A percentile compares a stretch with the other conserved stretches of the same genome.
Conservation (phyloP, 2,888 invertebrate species). For the Tetrapedia diversipes region DNA sequence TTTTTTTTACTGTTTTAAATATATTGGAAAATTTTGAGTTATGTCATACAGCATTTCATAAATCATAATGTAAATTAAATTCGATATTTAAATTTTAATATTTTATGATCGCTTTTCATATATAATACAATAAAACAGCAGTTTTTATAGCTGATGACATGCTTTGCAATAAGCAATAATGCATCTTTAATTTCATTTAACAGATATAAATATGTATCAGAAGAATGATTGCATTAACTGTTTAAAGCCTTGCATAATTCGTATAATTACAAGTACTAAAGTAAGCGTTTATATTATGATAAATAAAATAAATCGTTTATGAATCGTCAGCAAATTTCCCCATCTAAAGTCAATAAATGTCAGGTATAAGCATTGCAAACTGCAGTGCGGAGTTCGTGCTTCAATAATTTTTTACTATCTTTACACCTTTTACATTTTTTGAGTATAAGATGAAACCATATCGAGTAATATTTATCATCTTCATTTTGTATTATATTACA, state of each 20-base stretch:
- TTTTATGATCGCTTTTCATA: not conserved
- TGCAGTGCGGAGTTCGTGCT: conserved; percentile 4
- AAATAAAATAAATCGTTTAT: conserved; percentile 29
- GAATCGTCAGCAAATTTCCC: conserved; percentile 55
- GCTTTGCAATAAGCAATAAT: not conserved
- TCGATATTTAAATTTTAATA: not conserved
- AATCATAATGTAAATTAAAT: not conserved
- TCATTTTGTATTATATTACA: conserved; percentile 32
- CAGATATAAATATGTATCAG: not conserved
- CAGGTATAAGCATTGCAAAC: conserved; percentile 4
- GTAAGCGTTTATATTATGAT: conserved; percentile 15
- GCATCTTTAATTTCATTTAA: not conserved
- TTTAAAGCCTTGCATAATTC: conserved; percentile 21
- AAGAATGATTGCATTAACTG: conserved; percentile 11
- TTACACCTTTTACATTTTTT: conserved; percentile 9
- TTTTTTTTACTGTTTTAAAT: conserved; percentile 50
- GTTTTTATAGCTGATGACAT: not conserved
- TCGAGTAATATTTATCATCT: conserved; percentile 24
- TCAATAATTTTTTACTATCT: not conserved
- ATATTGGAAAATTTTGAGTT: not conserved
- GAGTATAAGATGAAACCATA: conserved; percentile 35
- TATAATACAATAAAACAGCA: not conserved
- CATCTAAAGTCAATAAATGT: conserved; percentile 54
- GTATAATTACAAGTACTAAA: not conserved
- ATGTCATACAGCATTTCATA: no score